phyloP scores from a whole-genome alignment of 2,888 invertebrate genomes.

The Patella pellucida region DNA sequence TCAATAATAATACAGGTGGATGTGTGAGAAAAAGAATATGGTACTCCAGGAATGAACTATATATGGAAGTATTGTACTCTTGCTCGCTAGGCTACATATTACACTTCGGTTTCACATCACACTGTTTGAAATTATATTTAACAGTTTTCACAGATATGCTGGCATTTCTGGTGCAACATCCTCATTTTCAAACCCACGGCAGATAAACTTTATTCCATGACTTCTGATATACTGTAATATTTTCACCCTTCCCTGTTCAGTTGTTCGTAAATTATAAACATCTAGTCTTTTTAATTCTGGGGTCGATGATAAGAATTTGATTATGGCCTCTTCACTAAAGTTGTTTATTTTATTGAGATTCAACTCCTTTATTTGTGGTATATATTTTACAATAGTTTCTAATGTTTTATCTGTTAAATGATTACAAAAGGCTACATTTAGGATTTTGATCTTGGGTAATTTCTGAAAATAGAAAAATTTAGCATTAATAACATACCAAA shows the following conservation, averaged over 20 bases:
- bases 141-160: not conserved
- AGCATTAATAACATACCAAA: no score
- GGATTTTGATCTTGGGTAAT: conserved; percentile 49
- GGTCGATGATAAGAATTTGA: conserved; percentile 49
- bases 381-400: conserved; percentile 44
- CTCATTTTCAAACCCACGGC: conserved; percentile 45
- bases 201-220: conserved; percentile 45
- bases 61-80: no score
- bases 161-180: conserved; percentile 41
- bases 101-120: no score
- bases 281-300: conserved; percentile 51
- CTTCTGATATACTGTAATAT: conserved; percentile 44
- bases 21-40: no score
- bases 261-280: conserved; percentile 54
- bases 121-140: no score
- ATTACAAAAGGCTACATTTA: conserved; percentile 58
- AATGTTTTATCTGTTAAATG: conserved; percentile 59
- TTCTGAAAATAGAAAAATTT: conserved; percentile 49
- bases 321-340: conserved; percentile 51
- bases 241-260: conserved; percentile 37
- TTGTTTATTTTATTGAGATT: conserved; percentile 50
- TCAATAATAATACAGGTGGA: no score
- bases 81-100: no score
- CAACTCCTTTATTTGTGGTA: conserved; percentile 46
- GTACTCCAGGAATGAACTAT: no score